phyloP scores from a whole-genome alignment of 1,140 invertebrate genomes.

The Caenorhabditis remanei region DNA sequence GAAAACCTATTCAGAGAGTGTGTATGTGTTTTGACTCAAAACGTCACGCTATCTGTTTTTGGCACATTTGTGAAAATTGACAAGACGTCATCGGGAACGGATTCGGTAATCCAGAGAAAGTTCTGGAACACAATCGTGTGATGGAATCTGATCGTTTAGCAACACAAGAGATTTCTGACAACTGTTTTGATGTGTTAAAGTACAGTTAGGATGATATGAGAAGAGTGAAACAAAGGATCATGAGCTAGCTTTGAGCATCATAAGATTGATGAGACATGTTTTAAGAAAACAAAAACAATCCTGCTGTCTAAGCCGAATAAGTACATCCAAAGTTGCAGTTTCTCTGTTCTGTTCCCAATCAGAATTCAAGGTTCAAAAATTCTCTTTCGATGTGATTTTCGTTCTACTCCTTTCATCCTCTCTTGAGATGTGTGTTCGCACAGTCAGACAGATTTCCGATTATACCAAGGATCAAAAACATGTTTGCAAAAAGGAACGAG shows the following conservation, averaged over 20 bases:
- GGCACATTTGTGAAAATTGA: background rate
- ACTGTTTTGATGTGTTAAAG: background rate
- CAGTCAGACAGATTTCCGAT: slow-evolving; percentile 31
- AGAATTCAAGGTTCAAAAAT: no score
- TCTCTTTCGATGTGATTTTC: background rate
- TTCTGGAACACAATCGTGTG: no score
- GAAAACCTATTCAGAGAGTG: background rate
- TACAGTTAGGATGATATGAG: slow-evolving; percentile 5
- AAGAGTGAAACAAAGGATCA: background rate
- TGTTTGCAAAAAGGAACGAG: background rate
- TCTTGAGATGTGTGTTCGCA: background rate
- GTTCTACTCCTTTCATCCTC: background rate
- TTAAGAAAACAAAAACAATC: background rate
- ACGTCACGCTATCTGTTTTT: slow-evolving; percentile 47
- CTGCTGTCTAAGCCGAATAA: no score
- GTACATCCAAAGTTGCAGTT: no score
- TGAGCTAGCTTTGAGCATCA: background rate
- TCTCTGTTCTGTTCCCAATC: no score
- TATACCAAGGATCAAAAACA: slow-evolving; percentile 23
- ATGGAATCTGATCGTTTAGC: no score
- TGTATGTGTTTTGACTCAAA: slow-evolving; percentile 32
- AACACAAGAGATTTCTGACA: background rate
- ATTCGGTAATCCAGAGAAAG: slow-evolving; percentile 5
- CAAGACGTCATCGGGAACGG: background rate
- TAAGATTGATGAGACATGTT: background rate